Evolutionary conservation across 2,888 invertebrate genomes (phyloP).

Genomic region (Drosophila pegasa): DNA sequence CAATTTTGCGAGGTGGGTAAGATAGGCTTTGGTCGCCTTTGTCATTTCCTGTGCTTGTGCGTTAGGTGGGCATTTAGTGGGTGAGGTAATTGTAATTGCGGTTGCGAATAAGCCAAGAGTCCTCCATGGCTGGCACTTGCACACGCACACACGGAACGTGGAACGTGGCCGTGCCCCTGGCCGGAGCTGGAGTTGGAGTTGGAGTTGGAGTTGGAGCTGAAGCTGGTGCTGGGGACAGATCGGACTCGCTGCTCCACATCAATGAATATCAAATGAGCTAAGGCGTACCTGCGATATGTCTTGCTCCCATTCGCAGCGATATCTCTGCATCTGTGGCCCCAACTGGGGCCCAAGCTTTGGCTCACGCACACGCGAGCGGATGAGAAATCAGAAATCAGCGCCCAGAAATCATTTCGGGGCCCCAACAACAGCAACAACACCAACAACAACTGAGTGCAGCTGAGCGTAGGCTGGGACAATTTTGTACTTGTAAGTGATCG

Average conservation of each 20-base stretch:
- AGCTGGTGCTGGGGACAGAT: conserved; percentile 47
- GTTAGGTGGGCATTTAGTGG: conserved; percentile 65
- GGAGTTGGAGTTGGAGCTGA: not conserved
- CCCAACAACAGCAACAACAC: conserved; percentile 11
- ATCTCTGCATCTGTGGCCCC: conserved; percentile 43
- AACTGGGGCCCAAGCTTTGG: conserved; percentile 37
- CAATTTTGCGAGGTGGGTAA: conserved; percentile 15
- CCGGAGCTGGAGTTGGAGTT: conserved; percentile 12
- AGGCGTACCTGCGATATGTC: conserved; percentile 74
- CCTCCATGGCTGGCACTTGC: conserved; percentile 48
- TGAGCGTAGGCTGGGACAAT: conserved; percentile 75
- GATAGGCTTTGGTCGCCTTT: conserved; percentile 23
- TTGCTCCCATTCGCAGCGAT: conserved; percentile 72
- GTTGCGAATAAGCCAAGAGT: conserved; percentile 31
- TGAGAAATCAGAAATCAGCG: conserved; percentile 68
- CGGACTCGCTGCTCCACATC: conserved; percentile 77
- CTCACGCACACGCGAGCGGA: conserved; percentile 64
- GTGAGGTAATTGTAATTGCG: conserved; percentile 64
- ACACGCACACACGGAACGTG: conserved; percentile 18
- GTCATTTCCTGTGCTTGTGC: conserved; percentile 58
- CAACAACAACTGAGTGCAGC: conserved; percentile 44
- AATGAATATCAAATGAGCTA: conserved; percentile 82
- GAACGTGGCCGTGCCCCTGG: conserved; percentile 63
- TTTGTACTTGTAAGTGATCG: conserved; percentile 78
- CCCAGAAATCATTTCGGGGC: conserved; percentile 60